Evolutionary conservation across 2,113 vertebrate species (phyloP).

Genomic region (Ailuropoda melanoleuca): DNA sequence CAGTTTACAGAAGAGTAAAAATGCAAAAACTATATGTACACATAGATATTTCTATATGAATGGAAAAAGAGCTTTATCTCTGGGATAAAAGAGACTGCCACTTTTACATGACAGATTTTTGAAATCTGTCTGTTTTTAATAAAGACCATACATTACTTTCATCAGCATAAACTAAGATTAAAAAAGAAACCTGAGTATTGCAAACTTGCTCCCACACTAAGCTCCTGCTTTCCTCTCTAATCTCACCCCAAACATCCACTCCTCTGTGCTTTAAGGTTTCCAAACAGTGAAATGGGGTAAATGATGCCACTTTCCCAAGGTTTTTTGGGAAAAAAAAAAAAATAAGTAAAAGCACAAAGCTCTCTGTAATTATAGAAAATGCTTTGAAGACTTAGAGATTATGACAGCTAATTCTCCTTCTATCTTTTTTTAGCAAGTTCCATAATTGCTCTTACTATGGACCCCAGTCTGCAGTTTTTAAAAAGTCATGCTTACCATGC

Average conservation of each 20-base stretch:
- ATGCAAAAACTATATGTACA: neutral
- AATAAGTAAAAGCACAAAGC: neutral
- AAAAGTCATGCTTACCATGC: neutral
- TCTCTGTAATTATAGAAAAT: neutral
- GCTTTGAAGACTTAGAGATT: neutral
- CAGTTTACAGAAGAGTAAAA: neutral
- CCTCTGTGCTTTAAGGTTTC: neutral
- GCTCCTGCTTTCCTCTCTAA: neutral
- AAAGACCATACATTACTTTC: neutral
- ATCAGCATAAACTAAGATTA: neutral
- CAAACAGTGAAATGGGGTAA: neutral
- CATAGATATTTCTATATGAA: neutral
- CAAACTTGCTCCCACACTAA: constrained; percentile 16
- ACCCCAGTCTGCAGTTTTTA: neutral
- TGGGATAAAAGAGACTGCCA: neutral
- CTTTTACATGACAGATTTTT: neutral
- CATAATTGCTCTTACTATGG: neutral
- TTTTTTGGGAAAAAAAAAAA: neutral
- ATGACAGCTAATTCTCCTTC: neutral
- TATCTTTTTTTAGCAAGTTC: neutral
- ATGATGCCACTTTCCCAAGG: neutral
- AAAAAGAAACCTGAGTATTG: neutral
- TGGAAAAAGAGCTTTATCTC: neutral
- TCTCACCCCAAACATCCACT: neutral
- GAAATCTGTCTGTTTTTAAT: constrained; percentile 8